These are phyloP conservation scores for Nipponia nippon DNA, from an alignment of 2,113 vertebrate genomes.

Conservation along the genomic window DNA sequence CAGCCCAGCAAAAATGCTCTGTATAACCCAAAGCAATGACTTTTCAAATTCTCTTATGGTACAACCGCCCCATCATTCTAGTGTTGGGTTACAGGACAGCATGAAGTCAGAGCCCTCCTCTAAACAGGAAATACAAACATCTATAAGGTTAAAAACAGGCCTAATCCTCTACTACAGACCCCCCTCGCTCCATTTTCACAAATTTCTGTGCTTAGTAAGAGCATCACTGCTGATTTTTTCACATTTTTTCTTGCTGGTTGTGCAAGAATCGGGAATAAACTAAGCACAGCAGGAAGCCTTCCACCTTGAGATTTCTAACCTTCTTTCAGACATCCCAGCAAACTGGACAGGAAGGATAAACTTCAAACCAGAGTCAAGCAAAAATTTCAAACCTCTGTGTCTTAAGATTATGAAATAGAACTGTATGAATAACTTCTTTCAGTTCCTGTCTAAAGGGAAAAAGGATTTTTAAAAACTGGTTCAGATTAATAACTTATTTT, in stretches of 20 bases:
- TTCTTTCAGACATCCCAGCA: not conserved
- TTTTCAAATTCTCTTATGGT: not conserved
- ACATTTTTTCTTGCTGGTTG: not conserved
- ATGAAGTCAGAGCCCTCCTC: not conserved
- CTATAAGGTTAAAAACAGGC: not conserved
- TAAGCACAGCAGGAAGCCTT: not conserved
- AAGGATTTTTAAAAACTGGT: not conserved
- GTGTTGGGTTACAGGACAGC: not conserved
- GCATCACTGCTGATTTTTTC: not conserved
- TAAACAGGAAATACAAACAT: conserved; percentile 16
- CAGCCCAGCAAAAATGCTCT: not conserved
- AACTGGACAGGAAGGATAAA: not conserved
- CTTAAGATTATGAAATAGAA: not conserved
- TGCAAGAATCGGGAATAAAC: not conserved
- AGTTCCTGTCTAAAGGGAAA: not conserved
- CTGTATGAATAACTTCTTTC: not conserved
- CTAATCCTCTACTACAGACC: not conserved
- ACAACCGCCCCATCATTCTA: not conserved
- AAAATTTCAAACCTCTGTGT: not conserved
- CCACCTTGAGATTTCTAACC: not conserved
- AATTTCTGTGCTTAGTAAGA: not conserved
- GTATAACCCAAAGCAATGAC: not conserved
- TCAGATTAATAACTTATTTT: not conserved
- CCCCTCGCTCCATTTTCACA: not conserved
- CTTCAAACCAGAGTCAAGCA: not conserved